Conservation (phyloP, 2,797 vertebrate genomes). For the Pogoniulus pusillus region DNA sequence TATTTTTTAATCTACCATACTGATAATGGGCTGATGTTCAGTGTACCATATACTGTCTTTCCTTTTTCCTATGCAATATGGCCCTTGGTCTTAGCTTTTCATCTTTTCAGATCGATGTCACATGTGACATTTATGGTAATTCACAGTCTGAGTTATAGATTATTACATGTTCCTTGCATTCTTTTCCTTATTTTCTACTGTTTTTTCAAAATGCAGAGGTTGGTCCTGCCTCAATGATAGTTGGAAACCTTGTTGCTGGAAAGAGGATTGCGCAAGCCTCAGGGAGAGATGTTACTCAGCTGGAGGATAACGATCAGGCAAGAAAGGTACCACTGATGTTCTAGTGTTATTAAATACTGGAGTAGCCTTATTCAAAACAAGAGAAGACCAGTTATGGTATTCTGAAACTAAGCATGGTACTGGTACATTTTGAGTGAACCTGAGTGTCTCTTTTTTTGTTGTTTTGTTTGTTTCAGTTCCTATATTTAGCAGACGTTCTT, state of each 20-base stretch:
- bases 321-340: constrained; percentile 78
- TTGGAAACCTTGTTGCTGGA: constrained; percentile 95
- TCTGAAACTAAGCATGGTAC: not conserved
- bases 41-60: not conserved
- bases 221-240: constrained; percentile 95
- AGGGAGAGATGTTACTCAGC: constrained; percentile 89
- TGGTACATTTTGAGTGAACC: not conserved
- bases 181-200: not conserved
- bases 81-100: not conserved
- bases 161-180: not conserved
- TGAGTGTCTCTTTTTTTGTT: not conserved
- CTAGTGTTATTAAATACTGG: not conserved
- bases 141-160: not conserved
- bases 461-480: constrained; percentile 77
- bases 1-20: not conserved
- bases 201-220: constrained; percentile 81
- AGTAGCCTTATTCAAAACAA: not conserved
- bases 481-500: constrained; percentile 95
- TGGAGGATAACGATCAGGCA: constrained; percentile 95
- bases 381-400: not conserved
- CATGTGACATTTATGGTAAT: not conserved
- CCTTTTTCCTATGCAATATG: not conserved
- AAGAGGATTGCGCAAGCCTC: constrained; percentile 95
- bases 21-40: not conserved
- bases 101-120: not conserved